Percentiles rank a stretch among this genome's conserved stretches.
Evolutionary conservation across 35 echinoderm and acorn worm genomes (phyloP).

Genomic region (Heliocidaris erythrogramma): DNA sequence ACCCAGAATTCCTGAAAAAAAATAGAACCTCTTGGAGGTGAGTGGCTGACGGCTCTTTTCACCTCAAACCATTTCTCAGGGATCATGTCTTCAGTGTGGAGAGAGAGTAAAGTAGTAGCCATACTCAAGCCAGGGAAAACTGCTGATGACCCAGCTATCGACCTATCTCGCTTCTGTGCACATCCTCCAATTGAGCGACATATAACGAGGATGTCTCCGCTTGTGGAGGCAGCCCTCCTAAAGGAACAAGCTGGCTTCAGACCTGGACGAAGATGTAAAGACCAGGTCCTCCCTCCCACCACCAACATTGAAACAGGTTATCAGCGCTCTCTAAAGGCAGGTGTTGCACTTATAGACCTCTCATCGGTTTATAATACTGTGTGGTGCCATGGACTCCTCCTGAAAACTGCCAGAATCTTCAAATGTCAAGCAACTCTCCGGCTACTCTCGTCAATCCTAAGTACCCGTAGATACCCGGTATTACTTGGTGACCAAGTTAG

Average conservation of each 20-base stretch:
- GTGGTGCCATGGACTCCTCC: conserved; percentile 33
- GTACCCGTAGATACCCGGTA: not conserved
- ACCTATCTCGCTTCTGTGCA: too few species aligned
- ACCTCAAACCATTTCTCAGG: not conserved
- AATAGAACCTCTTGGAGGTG: not conserved
- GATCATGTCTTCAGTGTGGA: not conserved
- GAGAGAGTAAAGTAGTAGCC: not conserved
- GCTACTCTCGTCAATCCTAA: not conserved
- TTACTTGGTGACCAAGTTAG: conserved; percentile 6
- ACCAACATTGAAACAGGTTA: not conserved
- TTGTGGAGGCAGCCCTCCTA: not conserved
- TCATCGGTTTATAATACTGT: conserved; percentile 30
- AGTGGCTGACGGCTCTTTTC: not conserved
- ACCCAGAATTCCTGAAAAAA: not conserved
- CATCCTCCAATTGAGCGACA: not conserved
- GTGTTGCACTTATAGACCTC: conserved; percentile 37
- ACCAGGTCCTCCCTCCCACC: not conserved
- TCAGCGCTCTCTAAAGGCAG: not conserved
- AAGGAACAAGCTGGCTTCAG: not conserved
- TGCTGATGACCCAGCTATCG: not conserved
- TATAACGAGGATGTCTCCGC: not conserved
- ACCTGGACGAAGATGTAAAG: not conserved
- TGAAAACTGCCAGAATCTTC: conserved; percentile 9
- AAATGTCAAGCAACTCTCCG: conserved; percentile 8
- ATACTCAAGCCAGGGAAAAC: not conserved